phyloP scores from a whole-genome alignment of 2,113 vertebrate species.

The Lampris incognitus region DNA sequence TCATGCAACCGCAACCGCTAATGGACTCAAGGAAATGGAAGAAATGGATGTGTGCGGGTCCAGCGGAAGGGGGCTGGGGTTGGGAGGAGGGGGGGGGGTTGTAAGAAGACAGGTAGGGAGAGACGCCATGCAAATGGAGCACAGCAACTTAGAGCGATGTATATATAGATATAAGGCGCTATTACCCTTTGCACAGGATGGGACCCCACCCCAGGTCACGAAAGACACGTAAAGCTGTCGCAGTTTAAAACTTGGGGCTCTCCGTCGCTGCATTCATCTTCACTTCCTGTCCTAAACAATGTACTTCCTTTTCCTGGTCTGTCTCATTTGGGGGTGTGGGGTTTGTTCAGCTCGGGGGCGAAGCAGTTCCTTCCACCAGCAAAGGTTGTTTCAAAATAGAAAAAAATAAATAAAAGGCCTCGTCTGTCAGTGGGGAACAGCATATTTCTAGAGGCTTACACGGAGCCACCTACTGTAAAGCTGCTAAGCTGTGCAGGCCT shows the following conservation, averaged over 20 bases:
- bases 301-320: slow-evolving; percentile 46
- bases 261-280: slow-evolving; percentile 31
- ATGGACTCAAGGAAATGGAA: not conserved
- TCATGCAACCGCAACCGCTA: not conserved
- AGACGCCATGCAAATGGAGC: slow-evolving; percentile 6
- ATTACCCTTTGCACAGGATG: slow-evolving; percentile 55
- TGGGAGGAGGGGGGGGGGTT: not conserved
- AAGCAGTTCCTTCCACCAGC: not conserved
- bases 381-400: slow-evolving; percentile 24
- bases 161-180: slow-evolving; percentile 39
- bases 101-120: not conserved
- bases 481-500: no score
- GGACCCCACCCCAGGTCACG: slow-evolving; percentile 41
- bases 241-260: slow-evolving; percentile 24
- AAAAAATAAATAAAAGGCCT: slow-evolving; percentile 3
- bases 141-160: slow-evolving; percentile 31
- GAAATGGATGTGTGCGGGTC: not conserved
- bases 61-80: not conserved
- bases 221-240: slow-evolving; percentile 39
- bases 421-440: no score
- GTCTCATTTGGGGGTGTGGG: slow-evolving; percentile 8
- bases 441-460: no score
- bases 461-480: no score
- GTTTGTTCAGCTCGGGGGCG: slow-evolving; percentile 27
- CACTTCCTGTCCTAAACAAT: slow-evolving; percentile 67